phyloP scores from a whole-genome alignment of 2,797 vertebrate genomes.

The Cirrhinus molitorella region DNA sequence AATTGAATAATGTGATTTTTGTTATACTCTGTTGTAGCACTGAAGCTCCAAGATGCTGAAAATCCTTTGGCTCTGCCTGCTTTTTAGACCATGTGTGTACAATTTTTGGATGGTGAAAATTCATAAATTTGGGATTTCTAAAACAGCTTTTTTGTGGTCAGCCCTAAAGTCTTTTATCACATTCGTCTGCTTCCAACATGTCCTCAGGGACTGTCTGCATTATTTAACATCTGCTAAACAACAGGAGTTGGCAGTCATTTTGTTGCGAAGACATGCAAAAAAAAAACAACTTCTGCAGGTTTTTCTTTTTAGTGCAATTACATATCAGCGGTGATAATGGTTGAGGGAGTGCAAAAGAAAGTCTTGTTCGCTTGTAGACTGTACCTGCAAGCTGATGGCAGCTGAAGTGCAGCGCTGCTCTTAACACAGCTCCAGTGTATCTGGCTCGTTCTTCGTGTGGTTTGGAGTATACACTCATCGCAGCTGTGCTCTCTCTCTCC shows the following conservation, averaged over 20 bases:
- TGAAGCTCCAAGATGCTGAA: not conserved
- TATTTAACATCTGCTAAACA: constrained; percentile 44
- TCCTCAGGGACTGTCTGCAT: constrained; percentile 39
- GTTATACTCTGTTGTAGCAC: not conserved
- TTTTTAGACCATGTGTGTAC: not conserved
- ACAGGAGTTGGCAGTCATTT: constrained; percentile 45
- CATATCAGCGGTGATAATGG: constrained; percentile 13
- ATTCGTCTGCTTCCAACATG: constrained; percentile 47
- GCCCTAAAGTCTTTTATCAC: constrained; percentile 38
- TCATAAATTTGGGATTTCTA: constrained; percentile 25
- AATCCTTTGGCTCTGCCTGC: not conserved
- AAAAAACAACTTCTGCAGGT: constrained; percentile 57
- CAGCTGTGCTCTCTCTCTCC: constrained; percentile 80
- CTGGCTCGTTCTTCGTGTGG: constrained; percentile 76
- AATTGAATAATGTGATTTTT: not conserved
- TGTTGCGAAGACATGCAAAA: constrained; percentile 49
- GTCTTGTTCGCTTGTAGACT: constrained; percentile 59
- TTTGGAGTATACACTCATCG: constrained; percentile 84
- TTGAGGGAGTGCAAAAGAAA: constrained; percentile 48
- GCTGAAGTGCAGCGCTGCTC: constrained; percentile 72
- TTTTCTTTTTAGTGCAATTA: constrained; percentile 25
- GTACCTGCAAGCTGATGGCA: constrained; percentile 44
- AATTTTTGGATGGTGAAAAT: constrained; percentile 27
- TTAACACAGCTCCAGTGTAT: constrained; percentile 76
- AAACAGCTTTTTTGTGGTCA: constrained; percentile 23